Base-by-base conservation (phyloP, 2,797 vertebrate species). In the Coranthus polyacanthus region DNA sequence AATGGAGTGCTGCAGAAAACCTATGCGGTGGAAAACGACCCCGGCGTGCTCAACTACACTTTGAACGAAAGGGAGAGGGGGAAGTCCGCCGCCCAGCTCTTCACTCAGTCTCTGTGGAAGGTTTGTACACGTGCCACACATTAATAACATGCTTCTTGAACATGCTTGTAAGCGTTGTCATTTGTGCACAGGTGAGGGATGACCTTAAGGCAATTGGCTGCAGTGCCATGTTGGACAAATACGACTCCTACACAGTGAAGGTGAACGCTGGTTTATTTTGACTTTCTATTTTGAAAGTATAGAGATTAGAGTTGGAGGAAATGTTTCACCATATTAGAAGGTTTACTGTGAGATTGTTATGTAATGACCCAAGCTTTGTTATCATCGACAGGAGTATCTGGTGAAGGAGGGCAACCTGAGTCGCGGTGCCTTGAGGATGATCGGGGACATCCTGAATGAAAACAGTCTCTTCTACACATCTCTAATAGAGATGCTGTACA, bases 391-490 rank as follows among this genome's bases (percentile, higher is more conserved):
- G 93, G 94, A 95, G 34, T 95, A 94, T 74, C 85, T 95, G 81
- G 82, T 94, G 34, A 90, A 92, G 32, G 94, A 94, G 71, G 95
- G 86, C 1, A 94, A 94, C 77, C 79, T 96, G 82, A 96, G 95
- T 53, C 88, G 74, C 3, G 91, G 92, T 0, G 95, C 95, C 2
- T 24, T 92, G 76, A 91, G 84, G 73, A 95, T 96, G 89, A 91
- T 96, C 12, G 95, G 95, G 13, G 95, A 96, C 72, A 82, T 96
- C 52, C 88, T 96, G 79, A 93, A 95, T 64, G 88, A 95, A 72
- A 94, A 94, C 59, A 91, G 95, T 72, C 93, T 96, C 68, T 95
- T 93, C 78, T 94, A 95, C 75, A 93, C 84, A 0, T 93, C 94
- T 0, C 88, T 96, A 39, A 70, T 83, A 0, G 95, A 96, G 81